phyloP scores from a whole-genome alignment of 2,113 vertebrate species.

The Anser cygnoides region DNA sequence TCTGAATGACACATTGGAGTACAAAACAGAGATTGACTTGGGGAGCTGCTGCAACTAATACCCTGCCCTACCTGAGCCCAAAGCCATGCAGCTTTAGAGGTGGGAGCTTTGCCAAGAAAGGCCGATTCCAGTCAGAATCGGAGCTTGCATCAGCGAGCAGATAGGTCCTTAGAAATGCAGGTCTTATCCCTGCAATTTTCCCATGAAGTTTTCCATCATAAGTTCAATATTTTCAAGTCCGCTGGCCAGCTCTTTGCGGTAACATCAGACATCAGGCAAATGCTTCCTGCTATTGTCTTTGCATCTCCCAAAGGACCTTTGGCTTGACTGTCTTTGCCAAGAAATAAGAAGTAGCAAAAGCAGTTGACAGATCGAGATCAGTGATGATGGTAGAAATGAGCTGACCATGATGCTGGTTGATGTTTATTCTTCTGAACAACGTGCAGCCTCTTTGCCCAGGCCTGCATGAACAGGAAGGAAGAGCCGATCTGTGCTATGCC shows the following conservation, averaged over 20 bases:
- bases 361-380: conserved; percentile 13
- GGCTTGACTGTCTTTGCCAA: neutral
- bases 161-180: neutral
- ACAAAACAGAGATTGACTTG: neutral
- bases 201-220: neutral
- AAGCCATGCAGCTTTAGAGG: neutral
- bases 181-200: neutral
- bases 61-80: neutral
- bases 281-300: conserved; percentile 46
- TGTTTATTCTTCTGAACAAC: conserved; percentile 8
- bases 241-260: neutral
- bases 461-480: neutral
- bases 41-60: neutral
- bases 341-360: conserved; percentile 21
- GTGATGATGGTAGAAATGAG: neutral
- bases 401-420: neutral
- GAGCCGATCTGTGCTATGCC: neutral
- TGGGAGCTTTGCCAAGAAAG: neutral
- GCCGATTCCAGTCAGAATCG: neutral
- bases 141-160: neutral
- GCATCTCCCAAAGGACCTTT: neutral
- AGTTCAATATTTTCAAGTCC: neutral
- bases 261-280: conserved; percentile 48
- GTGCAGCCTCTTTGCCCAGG: neutral
- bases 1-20: rapidly evolving